Base-by-base conservation (phyloP, 2,113 vertebrate genomes). In the Loxodonta africana region DNA sequence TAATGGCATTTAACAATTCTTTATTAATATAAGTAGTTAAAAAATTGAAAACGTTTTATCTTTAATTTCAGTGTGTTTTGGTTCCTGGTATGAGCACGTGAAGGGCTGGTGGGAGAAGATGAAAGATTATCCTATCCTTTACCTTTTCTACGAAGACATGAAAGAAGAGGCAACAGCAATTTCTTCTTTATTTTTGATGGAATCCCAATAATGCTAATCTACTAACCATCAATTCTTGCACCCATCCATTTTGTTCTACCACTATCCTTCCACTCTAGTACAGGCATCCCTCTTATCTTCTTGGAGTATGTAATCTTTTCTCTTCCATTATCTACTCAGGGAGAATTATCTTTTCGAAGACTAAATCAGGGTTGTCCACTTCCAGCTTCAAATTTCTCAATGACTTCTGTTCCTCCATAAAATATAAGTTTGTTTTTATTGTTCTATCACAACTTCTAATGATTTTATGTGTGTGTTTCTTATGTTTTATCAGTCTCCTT, bases 71-170 rank as follows among this genome's bases (percentile, higher is more conserved):
- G 99, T 98, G 91, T 73, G 97, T 78, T 99, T 98, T 0, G 99
- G 99, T 73, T 98, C 99, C 91, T 99, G 99, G 99, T 99, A 99
- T 8, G 97, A 99, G 7, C 99, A 99, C 0, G 99, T 99, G 84
- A 98, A 80, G 0, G 98, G 95, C 80, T 99, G 99, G 99, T 99
- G 99, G 99, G 98, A 99, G 93, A 99, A 99, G 96, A 99, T 92
- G 90, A 93, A 99, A 91, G 97, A 98, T 20, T 98, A 98, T 94
- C 98, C 96, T 1, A 90, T 99, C 76, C 98, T 99, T 63, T 99
- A 99, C 83, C 97, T 99, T 81, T 99, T 99, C 98, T 99, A 99
- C 81, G 99, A 99, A 97, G 99, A 99, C 85, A 90, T 99, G 98
- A 98, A 98, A 93, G 98, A 97, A 99, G 97, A 89, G 96, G 84